A percentile compares a stretch with the other conserved stretches of the same genome.
These are phyloP conservation scores for Microvelia longipes DNA, from an alignment of 1,140 invertebrate species.

Conservation along the genomic window DNA sequence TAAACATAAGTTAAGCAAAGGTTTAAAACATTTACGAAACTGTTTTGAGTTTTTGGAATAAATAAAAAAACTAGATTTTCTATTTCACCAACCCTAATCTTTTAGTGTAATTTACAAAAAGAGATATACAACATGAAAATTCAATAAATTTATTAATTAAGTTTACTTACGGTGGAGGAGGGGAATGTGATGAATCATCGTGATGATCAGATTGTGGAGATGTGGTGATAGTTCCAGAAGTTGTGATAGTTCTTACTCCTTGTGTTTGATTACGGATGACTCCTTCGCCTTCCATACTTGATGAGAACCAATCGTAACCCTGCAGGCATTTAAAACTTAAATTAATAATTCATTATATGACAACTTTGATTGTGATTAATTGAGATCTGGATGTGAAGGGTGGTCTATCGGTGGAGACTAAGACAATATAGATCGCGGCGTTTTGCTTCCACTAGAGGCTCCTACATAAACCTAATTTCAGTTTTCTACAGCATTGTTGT, in stretches of 20 bases:
- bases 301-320: slow-evolving; percentile 1
- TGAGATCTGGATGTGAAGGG: not conserved
- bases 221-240: slow-evolving; percentile 20
- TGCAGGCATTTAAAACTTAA: slow-evolving; percentile 1
- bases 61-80: no score
- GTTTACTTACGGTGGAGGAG: slow-evolving; percentile 1
- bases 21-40: no score
- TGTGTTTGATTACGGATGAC: slow-evolving; percentile 19
- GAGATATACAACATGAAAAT: no score
- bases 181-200: slow-evolving; percentile 9
- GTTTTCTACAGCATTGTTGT: no score
- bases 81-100: no score
- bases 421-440: no score
- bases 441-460: no score
- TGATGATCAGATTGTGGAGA: slow-evolving; percentile 8
- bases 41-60: no score
- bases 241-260: slow-evolving; percentile 20
- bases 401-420: not conserved
- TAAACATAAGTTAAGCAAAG: not conserved
- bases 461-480: no score
- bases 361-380: not conserved
- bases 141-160: no score
- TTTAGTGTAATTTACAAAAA: no score
- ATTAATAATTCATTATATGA: not conserved
- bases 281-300: slow-evolving; percentile 6